Evolutionary conservation across 2,888 invertebrate genomes (phyloP), one percentile per base, ranked within the genome.

Genomic region (Trachelus troglodyta): DNA sequence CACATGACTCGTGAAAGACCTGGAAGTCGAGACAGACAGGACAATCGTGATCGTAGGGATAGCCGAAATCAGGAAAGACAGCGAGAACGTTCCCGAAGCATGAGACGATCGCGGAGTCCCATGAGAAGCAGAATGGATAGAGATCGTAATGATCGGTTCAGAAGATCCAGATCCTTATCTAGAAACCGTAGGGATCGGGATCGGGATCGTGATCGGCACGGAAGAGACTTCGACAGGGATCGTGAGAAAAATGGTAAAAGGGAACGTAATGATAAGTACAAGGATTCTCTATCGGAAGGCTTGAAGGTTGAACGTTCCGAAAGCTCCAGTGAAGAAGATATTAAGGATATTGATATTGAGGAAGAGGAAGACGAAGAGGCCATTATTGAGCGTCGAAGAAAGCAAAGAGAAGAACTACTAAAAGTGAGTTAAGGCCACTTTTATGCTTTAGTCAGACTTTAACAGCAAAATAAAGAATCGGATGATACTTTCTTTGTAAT

Each of bases 341-440:
- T 94, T 4, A 91, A 90, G 76, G 94, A 96, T 87, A 93, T 96
- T 79, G 95, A 96, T 85, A 95, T 97, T 77, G 95, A 96, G 80
- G 97, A 98, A 80, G 97, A 97, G 83, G 98, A 98, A 90, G 97
- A 97, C 86, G 98, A 98, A 89, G 98, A 98, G 90, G 95, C 95
- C 85, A 97, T 98, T 85, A 99, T 99, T 89, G 97, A 98, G 90
- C 94, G 94, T 88, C 93, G 98, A 83, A 94, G 98, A 81, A 96
- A 96, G 88, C 96, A 97, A 88, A 93, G 98, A 69, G 97, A 98
- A 91, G 97, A 96, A 89, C 93, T 99, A 11, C 89, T 98, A 79
- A 96, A 96, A 94, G 97, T 97, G 92, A 87, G 81, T 84, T 78
- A n/a, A 40, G 31, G 68, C 56, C 23, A 56, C 15, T 56, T 23